A percentile compares a stretch with the other conserved stretches of the same genome.
Conservation (phyloP, 2,888 invertebrate genomes). For the Steinernema carpocapsae region DNA sequence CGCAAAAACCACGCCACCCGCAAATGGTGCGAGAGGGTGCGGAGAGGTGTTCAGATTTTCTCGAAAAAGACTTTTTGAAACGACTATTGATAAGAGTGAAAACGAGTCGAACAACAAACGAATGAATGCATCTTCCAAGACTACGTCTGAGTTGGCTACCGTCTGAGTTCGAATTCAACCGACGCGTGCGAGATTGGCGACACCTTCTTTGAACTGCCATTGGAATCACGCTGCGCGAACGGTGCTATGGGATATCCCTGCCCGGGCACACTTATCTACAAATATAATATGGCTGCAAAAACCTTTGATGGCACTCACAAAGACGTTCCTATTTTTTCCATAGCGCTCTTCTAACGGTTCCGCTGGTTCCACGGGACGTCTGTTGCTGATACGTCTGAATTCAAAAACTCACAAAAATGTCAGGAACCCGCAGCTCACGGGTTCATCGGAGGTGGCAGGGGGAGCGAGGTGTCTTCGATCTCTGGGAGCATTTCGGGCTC, state of each 20-base stretch:
- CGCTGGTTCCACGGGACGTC: background rate
- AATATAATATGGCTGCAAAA: background rate
- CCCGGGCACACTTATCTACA: background rate
- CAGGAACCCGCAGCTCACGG: background rate
- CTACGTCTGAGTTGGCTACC: background rate
- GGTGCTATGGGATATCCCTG: slow-evolving; percentile 3
- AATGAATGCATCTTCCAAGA: background rate
- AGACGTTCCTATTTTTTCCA: background rate
- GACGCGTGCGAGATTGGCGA: slow-evolving; percentile 22
- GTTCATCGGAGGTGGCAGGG: background rate
- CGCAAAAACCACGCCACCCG: background rate
- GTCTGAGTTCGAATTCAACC: slow-evolving; percentile 22
- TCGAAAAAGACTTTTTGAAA: too few species aligned
- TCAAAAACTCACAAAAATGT: background rate
- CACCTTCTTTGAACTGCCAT: background rate
- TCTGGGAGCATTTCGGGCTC: background rate
- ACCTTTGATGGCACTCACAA: background rate
- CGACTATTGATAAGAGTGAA: too few species aligned
- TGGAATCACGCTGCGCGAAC: background rate
- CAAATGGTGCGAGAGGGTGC: too few species aligned
- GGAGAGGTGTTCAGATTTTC: too few species aligned
- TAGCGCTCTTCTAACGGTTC: slow-evolving; percentile 12
- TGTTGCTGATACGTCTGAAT: background rate
- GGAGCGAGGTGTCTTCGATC: background rate
- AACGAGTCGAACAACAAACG: background rate